Percentiles rank a stretch among this genome's conserved stretches.
These are phyloP conservation scores for Andrena camellia DNA, from an alignment of 2,888 invertebrate genomes.

Conservation along the genomic window DNA sequence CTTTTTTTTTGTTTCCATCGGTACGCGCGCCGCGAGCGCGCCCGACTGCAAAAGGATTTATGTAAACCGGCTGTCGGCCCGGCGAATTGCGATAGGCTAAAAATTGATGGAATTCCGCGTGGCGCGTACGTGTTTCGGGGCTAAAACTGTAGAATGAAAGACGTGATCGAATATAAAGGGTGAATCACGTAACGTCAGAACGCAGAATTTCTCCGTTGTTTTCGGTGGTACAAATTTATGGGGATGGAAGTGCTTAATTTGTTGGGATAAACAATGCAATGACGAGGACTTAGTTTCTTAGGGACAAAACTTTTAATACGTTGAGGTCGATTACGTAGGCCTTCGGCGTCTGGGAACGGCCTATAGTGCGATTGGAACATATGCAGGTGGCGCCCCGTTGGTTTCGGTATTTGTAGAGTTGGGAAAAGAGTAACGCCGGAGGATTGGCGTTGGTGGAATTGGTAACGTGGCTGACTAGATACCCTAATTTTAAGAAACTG, in stretches of 20 bases:
- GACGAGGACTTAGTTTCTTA: background rate
- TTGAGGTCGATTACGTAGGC: too few species aligned
- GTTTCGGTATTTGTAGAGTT: too few species aligned
- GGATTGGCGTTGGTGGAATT: too few species aligned
- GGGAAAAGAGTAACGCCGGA: too few species aligned
- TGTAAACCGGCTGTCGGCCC: slow-evolving; percentile 64
- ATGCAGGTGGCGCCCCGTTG: too few species aligned
- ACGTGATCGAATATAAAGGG: slow-evolving; percentile 9
- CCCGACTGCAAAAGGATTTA: slow-evolving; percentile 66
- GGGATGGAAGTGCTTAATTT: background rate
- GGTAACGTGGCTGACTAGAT: too few species aligned
- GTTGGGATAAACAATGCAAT: too few species aligned
- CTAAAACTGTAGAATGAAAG: slow-evolving; percentile 18
- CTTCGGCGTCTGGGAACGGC: too few species aligned
- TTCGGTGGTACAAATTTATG: background rate
- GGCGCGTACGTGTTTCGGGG: slow-evolving; percentile 4
- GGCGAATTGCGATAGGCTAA: slow-evolving; percentile 68
- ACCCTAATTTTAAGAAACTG: too few species aligned
- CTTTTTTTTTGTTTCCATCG: slow-evolving; percentile 13
- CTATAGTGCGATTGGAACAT: too few species aligned
- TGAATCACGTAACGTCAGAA: slow-evolving; percentile 1
- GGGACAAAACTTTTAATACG: too few species aligned
- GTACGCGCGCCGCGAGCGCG: slow-evolving; percentile 40
- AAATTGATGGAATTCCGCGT: slow-evolving; percentile 66
- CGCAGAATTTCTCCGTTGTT: background rate